Percentiles rank a stretch among this genome's conserved stretches.
Conservation (phyloP, 2,888 invertebrate species). For the Acanthopleura granulata region DNA sequence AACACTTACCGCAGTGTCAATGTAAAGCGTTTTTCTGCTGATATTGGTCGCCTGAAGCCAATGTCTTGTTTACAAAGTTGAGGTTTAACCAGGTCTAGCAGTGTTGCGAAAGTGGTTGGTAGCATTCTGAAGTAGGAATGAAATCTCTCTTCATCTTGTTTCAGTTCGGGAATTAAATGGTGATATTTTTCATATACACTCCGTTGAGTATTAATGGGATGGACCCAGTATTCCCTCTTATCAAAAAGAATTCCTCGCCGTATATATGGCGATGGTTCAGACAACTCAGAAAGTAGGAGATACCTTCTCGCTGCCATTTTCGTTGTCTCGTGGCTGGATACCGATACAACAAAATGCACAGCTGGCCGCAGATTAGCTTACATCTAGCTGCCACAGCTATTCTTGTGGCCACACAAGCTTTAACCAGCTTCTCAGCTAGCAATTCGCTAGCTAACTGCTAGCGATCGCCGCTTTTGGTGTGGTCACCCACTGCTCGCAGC, state of each 20-base stretch:
- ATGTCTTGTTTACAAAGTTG: neutral
- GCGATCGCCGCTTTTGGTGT: neutral
- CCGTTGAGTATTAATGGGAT: neutral
- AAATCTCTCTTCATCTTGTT: neutral
- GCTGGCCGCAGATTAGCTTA: neutral
- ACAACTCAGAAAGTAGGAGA: neutral
- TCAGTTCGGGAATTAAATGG: neutral
- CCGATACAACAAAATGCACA: neutral
- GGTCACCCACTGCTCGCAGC: neutral
- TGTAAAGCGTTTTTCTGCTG: neutral
- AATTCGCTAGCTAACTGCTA: constrained; percentile 3
- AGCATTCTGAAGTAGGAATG: neutral
- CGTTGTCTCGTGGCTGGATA: neutral
- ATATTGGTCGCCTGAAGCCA: neutral
- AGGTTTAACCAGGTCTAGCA: neutral
- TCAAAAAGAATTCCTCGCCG: neutral
- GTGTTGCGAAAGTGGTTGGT: neutral
- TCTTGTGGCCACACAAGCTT: neutral
- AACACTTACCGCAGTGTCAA: neutral
- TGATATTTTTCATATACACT: neutral
- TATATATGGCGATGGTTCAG: neutral
- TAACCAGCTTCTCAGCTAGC: neutral
- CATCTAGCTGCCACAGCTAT: neutral
- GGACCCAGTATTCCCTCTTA: neutral
- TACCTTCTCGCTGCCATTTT: neutral